Base-by-base conservation (phyloP, 2,797 vertebrate genomes). In the Danio jaintianensis region DNA sequence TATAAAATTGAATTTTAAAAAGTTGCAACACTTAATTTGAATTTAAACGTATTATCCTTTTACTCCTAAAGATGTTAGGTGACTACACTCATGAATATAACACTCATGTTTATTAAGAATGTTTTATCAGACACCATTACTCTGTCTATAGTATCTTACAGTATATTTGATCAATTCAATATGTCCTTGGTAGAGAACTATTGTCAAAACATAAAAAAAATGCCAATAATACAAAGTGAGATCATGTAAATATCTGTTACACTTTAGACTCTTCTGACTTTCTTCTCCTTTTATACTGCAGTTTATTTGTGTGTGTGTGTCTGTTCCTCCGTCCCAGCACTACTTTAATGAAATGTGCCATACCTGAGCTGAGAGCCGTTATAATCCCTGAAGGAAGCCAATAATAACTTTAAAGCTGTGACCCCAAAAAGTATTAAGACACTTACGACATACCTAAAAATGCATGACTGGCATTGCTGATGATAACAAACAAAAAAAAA, bases 401-500 rank as follows among this genome's bases (percentile, higher is more conserved):
- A 20, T 55, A 55, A 70, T 42, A 55, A 55, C 11, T 50, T 55
- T 55, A 68, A 70, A 70, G 50, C 68, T 6, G n/a, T 42, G 68
- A 42, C 68, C 50, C 50, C 48, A 42, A 70, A 70, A 55, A 42
- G 36, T 16, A 55, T 55, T 16, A 40, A 16, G 48, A 40, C 10
- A 40, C 67, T 68, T 67, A 67, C 22, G 18, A 7, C 45, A 22
- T 20, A 48, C 20, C 56, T 22, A 56, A 43, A 42, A 42, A 13
- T 71, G 50, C 42, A 18, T 56, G 15, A 36, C 9, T 52, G 67
- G 12, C 66, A 40, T 52, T 18, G 67, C 29, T 40, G 29, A 70
- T 42, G 50, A 42, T 29, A 29, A 29, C n/a, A 70, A 48, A 70
- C 52, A 53, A 18, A 70, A 53, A 53, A n/a, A n/a, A 53, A 40